Conservation (phyloP, 1,140 invertebrate species). For the Neomicropteryx cornuta region DNA sequence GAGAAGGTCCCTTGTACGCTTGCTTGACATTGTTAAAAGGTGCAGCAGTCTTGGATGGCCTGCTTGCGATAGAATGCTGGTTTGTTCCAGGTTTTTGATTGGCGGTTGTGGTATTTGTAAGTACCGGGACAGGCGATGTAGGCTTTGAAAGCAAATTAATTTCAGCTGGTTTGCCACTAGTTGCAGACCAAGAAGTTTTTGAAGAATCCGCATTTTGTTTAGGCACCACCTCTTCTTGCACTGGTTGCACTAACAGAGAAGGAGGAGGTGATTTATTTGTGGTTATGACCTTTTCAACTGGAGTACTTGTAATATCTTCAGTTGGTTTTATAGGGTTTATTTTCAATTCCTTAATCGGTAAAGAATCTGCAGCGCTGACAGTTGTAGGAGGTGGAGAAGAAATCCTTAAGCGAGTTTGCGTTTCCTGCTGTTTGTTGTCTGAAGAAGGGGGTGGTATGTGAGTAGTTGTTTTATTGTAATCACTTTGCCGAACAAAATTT, state of each 20-base stretch:
- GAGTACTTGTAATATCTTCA: too few relatives aligned
- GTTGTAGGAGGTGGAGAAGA: constrained; percentile 12
- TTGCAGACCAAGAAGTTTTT: constrained; percentile 27
- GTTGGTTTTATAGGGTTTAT: constrained; percentile 28
- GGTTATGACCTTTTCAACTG: too few relatives aligned
- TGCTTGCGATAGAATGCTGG: constrained; percentile 22
- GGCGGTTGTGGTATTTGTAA: constrained; percentile 16
- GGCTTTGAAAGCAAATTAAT: constrained; percentile 13
- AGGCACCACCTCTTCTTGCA: constrained; percentile 25
- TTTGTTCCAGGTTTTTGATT: constrained; percentile 19
- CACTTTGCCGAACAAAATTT: constrained; percentile 32
- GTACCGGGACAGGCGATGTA: constrained; percentile 19
- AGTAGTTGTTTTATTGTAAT: constrained; percentile 27
- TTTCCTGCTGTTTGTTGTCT: constrained; percentile 25
- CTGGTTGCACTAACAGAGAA: too few relatives aligned
- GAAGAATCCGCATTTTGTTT: constrained; percentile 22
- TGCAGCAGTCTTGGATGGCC: constrained; percentile 23
- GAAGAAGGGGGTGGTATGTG: constrained; percentile 15
- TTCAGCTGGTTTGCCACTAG: constrained; percentile 20
- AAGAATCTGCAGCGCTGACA: constrained; percentile 19
- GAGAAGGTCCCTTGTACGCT: constrained; percentile 19
- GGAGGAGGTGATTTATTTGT: too few relatives aligned
- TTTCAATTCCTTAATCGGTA: constrained; percentile 38
- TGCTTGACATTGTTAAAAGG: constrained; percentile 30
- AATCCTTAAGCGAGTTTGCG: constrained; percentile 13